Conservation (phyloP, 2,113 vertebrate genomes). For the Lophotis ruficrista region DNA sequence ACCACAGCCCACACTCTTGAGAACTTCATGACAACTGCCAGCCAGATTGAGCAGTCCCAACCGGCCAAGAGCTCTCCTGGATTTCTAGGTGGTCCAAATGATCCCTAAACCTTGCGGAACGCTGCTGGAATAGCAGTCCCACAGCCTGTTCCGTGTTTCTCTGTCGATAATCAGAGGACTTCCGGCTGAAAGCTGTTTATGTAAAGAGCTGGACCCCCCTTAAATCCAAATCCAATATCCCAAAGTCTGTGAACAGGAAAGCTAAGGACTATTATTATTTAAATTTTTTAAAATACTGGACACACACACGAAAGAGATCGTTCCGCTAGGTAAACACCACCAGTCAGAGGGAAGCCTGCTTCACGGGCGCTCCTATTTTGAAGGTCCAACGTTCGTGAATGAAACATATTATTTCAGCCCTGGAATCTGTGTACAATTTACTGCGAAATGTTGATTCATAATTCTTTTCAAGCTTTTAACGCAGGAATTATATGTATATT, state of each 20-base stretch:
- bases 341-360: not conserved
- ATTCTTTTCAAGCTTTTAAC: slow-evolving; percentile 41
- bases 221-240: not conserved
- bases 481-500: slow-evolving; percentile 26
- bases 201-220: not conserved
- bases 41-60: not conserved
- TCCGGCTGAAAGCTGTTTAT: not conserved
- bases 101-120: not conserved
- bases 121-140: not conserved
- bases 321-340: not conserved
- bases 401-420: not conserved
- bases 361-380: not conserved
- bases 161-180: not conserved
- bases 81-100: not conserved
- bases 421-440: slow-evolving; percentile 42
- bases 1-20: not conserved
- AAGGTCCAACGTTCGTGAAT: not conserved
- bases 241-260: not conserved
- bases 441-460: slow-evolving; percentile 55
- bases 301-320: not conserved
- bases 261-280: not conserved
- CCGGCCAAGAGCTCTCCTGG: not conserved
- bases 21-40: not conserved
- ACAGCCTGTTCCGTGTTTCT: not conserved
- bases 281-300: not conserved